Evolutionary conservation across 2,797 vertebrate genomes (phyloP).

Genomic region (Hydrocynus forskahlii): DNA sequence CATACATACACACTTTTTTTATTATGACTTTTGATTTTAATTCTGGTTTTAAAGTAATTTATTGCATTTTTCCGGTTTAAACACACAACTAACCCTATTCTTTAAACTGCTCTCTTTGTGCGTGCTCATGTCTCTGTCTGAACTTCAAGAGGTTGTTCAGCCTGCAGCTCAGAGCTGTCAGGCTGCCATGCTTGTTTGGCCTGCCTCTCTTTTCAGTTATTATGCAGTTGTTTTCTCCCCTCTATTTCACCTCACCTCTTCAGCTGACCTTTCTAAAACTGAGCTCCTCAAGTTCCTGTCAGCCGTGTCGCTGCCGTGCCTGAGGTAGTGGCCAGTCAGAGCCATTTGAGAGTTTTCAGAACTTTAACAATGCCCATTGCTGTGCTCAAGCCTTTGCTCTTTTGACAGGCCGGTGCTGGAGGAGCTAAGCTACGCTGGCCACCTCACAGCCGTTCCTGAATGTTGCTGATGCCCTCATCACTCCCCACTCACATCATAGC

Average conservation of each 20-base stretch:
- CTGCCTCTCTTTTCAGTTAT: background rate
- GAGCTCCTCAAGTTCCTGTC: conserved; percentile 9
- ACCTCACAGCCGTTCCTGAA: background rate
- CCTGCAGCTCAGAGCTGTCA: conserved; percentile 13
- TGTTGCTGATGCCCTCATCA: background rate
- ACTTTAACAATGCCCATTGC: background rate
- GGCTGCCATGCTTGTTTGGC: conserved; percentile 4
- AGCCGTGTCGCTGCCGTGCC: background rate
- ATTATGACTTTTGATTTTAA: too few relatives aligned
- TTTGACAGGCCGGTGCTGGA: background rate
- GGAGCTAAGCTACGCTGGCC: background rate
- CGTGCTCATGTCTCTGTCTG: background rate
- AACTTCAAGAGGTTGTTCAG: background rate
- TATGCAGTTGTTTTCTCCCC: conserved; percentile 14
- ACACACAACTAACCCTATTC: background rate
- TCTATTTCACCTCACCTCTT: conserved; percentile 34
- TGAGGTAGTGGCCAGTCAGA: conserved; percentile 1
- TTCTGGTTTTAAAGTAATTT: too few relatives aligned
- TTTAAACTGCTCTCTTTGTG: background rate
- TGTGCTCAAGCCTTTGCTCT: background rate
- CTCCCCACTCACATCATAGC: background rate
- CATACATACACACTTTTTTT: too few relatives aligned
- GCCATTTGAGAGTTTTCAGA: background rate
- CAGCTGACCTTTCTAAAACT: conserved; percentile 31
- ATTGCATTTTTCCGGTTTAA: background rate